Evolutionary conservation across 2,113 vertebrate species (phyloP).

Genomic region (Chitala chitala): DNA sequence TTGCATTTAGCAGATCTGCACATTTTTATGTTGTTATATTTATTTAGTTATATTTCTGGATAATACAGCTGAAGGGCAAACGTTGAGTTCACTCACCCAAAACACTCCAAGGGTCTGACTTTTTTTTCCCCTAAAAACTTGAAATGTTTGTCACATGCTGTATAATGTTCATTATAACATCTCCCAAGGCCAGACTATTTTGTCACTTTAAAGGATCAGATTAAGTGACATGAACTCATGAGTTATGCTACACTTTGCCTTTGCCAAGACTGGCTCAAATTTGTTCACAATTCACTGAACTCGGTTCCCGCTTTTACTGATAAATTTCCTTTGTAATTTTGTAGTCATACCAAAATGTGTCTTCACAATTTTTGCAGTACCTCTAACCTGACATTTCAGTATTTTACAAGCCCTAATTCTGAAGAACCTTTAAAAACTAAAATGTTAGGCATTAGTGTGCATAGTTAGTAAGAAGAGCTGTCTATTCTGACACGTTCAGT

Average conservation of each 20-base stretch:
- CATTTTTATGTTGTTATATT: neutral
- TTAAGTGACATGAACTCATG: constrained; percentile 31
- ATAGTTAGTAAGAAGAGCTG: too few relatives aligned
- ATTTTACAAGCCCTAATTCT: too few relatives aligned
- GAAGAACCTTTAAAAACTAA: too few relatives aligned
- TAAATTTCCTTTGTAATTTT: neutral
- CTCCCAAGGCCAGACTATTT: constrained; percentile 26
- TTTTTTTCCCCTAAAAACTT: too few relatives aligned
- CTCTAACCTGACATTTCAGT: neutral
- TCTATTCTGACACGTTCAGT: too few relatives aligned
- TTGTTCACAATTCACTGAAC: neutral
- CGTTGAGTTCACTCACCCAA: neutral
- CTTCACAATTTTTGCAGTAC: neutral
- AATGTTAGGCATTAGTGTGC: too few relatives aligned
- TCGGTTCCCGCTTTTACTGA: neutral
- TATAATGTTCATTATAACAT: constrained; percentile 37
- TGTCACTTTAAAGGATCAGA: constrained; percentile 22
- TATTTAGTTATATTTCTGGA: neutral
- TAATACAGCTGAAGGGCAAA: neutral
- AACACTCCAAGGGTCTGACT: neutral
- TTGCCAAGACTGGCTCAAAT: neutral
- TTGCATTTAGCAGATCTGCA: neutral
- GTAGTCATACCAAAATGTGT: neutral
- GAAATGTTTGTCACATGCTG: constrained; percentile 22
- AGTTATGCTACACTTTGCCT: constrained; percentile 11